Percentiles rank a stretch among this genome's conserved stretches.
phyloP scores from a whole-genome alignment of 2,113 vertebrate species.

The Taxidea taxus region DNA sequence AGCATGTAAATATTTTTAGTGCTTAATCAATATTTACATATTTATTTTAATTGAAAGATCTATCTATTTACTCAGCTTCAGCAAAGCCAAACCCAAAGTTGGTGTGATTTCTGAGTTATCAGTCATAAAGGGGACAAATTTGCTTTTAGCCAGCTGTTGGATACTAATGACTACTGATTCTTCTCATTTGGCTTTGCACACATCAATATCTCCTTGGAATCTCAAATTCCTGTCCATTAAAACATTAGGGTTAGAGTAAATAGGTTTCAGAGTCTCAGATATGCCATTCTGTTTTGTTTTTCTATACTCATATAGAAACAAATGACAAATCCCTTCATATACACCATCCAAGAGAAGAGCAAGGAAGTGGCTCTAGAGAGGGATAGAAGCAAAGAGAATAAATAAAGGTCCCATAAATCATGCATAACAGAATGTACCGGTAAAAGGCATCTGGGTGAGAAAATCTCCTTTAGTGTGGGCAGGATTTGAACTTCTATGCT shows the following conservation, averaged over 20 bases:
- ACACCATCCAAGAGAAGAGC: not conserved
- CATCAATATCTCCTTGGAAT: not conserved
- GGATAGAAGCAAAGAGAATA: not conserved
- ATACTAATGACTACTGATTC: not conserved
- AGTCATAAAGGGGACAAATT: not conserved
- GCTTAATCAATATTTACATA: conserved; percentile 10
- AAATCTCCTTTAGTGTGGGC: not conserved
- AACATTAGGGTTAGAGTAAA: not conserved
- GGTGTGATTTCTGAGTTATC: not conserved
- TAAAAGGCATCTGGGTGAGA: not conserved
- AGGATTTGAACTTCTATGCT: not conserved
- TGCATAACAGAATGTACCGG: not conserved
- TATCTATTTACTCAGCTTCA: conserved; percentile 10
- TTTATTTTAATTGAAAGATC: conserved; percentile 18
- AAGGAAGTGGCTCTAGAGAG: not conserved
- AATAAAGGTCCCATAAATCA: not conserved
- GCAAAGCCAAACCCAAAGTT: not conserved
- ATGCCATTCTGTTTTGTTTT: not conserved
- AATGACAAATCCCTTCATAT: not conserved
- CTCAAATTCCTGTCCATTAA: not conserved
- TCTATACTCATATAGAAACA: not conserved
- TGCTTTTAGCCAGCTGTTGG: not conserved
- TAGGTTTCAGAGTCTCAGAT: not conserved
- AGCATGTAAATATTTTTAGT: not conserved
- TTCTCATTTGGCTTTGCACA: not conserved